Evolutionary conservation across 1,140 invertebrate species (phyloP), one percentile per base, ranked within the genome.

Genomic region (Pemphigus obesinymphae): DNA sequence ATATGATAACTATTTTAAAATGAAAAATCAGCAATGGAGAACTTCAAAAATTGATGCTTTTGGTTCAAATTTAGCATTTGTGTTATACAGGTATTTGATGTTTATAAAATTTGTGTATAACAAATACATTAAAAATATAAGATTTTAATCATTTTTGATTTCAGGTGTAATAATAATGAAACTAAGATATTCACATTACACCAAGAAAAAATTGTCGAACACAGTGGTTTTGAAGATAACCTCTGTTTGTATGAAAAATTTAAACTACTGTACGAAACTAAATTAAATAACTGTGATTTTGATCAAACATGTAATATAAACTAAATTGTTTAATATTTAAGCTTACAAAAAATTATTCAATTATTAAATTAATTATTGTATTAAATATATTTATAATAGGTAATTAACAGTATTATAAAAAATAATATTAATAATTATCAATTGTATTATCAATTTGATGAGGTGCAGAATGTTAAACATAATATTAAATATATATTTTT

Each of bases 21-120:
- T 90, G 6, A 84, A 86, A 66, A 85, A 88, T 61, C 89, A 95
- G 78, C 86, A 88, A 61, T 98, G 95, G 93, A 91, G 89, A 82
- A 90, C 91, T 0, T 93, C 92, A 82, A 84, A 90, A 23, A 95
- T 97, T 84, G 92, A 94, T 85, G 89, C 92, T 15, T 97, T 97
- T 88, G 93, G 90, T 82, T 90, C 93, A n/a, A 97, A 97, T 87
- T 86, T 97, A 78, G 93, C 92, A 70, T 93, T 97, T 85, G 89
- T 96, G 82, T 88, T 94, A 66, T 95, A 91, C 84, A 89, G 91
- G 93, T 95, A 88, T 90, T 89, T 89, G 53, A 80, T 84, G 73
- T 37, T n/a, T 58, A 3, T 26, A 3, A 20, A 11, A 31, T 29
- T 73, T 55, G 10, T 68, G 11, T 43, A 13, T 0, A 0, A 40